Conservation (phyloP, 2,797 vertebrate species). For the Myripristis murdjan region DNA sequence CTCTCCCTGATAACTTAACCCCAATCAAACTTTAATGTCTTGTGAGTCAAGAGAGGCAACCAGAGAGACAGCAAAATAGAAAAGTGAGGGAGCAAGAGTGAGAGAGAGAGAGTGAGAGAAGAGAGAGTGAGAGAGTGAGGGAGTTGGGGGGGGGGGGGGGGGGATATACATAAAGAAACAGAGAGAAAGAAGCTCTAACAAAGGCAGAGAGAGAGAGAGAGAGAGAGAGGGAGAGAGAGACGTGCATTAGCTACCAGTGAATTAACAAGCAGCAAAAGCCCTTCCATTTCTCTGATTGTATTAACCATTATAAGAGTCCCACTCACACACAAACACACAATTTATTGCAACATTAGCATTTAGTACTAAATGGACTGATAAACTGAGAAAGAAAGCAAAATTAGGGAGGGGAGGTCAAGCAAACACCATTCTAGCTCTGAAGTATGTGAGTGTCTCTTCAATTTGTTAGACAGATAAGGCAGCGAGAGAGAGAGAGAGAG, state of each 20-base stretch:
- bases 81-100: neutral
- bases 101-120: neutral
- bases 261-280: conserved; percentile 61
- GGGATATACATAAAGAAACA: neutral
- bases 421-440: conserved; percentile 48
- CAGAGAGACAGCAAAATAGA: neutral
- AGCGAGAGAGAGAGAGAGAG: conserved; percentile 8
- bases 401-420: conserved; percentile 40
- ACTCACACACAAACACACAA: conserved; percentile 52
- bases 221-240: conserved; percentile 28
- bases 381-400: conserved; percentile 48
- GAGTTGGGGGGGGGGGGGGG: no score
- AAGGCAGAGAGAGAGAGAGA: neutral
- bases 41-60: neutral
- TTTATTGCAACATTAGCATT: conserved; percentile 64
- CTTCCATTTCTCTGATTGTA: conserved; percentile 69
- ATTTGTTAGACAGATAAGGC: conserved; percentile 6
- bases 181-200: conserved; percentile 27
- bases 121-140: conserved; percentile 6
- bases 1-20: conserved; percentile 4
- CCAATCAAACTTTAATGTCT: conserved; percentile 13
- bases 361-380: conserved; percentile 61
- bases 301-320: conserved; percentile 55
- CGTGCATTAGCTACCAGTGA: conserved; percentile 60
- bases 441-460: conserved; percentile 42